Evolutionary conservation across 2,113 vertebrate species (phyloP).

Genomic region (Otolemur garnettii): DNA sequence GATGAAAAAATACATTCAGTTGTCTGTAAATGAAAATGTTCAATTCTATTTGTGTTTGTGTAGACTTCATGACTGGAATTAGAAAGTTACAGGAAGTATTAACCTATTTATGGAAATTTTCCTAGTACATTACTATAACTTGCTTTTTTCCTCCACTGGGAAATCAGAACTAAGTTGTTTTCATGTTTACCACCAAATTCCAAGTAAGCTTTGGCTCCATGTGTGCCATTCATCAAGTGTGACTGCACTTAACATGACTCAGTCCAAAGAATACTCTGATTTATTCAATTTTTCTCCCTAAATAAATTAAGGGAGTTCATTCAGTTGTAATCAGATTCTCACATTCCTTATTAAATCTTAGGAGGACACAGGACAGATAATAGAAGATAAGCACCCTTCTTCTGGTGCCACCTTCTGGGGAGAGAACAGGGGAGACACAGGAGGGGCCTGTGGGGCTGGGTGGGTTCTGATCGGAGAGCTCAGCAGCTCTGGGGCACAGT

Average conservation of each 20-base stretch:
- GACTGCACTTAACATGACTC: background rate
- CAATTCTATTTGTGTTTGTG: background rate
- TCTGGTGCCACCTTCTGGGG: background rate
- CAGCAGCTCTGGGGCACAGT: fast-evolving
- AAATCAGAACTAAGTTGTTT: background rate
- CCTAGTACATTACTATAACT: background rate
- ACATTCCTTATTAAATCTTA: background rate
- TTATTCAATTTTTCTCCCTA: constrained; percentile 50
- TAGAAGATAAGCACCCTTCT: background rate
- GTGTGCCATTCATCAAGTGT: background rate
- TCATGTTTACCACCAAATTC: background rate
- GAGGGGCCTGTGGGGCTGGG: background rate
- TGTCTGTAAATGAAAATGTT: background rate
- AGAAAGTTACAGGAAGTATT: background rate
- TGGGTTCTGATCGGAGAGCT: fast-evolving
- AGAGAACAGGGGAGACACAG: background rate
- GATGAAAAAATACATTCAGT: background rate
- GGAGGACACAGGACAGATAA: background rate
- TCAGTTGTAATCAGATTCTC: constrained; percentile 42
- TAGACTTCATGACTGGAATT: background rate
- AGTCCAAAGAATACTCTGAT: constrained; percentile 3
- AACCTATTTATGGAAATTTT: background rate
- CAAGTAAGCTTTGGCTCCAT: background rate
- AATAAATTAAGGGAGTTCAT: constrained; percentile 50
- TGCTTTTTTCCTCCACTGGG: background rate